Evolutionary conservation across 1,140 invertebrate species (phyloP).

Genomic region (Saxidomus purpurata): DNA sequence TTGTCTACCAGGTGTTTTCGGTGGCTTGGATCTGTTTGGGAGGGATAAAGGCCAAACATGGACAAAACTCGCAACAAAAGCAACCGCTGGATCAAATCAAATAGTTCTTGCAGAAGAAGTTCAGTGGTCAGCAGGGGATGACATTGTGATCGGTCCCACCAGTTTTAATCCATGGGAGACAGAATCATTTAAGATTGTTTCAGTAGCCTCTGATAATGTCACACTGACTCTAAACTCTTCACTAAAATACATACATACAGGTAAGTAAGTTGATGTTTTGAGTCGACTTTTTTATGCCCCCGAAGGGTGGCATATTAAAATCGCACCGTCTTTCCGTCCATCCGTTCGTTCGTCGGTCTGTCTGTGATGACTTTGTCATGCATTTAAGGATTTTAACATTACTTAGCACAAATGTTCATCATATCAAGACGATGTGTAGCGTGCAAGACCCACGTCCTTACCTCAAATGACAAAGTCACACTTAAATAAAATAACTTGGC

Average conservation of each 20-base stretch:
- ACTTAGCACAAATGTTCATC: too few species aligned
- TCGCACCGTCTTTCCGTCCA: too few species aligned
- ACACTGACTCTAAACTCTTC: slow-evolving; percentile 80
- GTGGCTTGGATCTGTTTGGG: slow-evolving; percentile 85
- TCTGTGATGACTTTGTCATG: too few species aligned
- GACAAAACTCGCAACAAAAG: slow-evolving; percentile 80
- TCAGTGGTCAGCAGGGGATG: slow-evolving; percentile 80
- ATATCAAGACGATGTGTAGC: too few species aligned
- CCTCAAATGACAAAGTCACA: too few species aligned
- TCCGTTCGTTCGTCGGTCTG: too few species aligned
- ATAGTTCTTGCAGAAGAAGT: slow-evolving; percentile 77
- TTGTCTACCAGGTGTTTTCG: slow-evolving; percentile 84
- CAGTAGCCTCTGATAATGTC: slow-evolving; percentile 71
- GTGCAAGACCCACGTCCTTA: too few species aligned
- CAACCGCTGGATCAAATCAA: slow-evolving; percentile 70
- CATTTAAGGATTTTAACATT: too few species aligned
- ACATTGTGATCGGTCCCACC: slow-evolving; percentile 84
- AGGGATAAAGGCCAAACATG: slow-evolving; percentile 73
- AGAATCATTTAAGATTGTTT: slow-evolving; percentile 80
- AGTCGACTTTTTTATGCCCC: too few species aligned
- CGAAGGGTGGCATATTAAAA: too few species aligned
- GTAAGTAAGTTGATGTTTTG: too few species aligned
- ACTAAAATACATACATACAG: slow-evolving; percentile 79
- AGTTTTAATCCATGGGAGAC: slow-evolving; percentile 80
- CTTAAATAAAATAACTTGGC: too few species aligned